Evolutionary conservation across 2,113 vertebrate genomes (phyloP).

Genomic region (Hirundichthys speculiger): DNA sequence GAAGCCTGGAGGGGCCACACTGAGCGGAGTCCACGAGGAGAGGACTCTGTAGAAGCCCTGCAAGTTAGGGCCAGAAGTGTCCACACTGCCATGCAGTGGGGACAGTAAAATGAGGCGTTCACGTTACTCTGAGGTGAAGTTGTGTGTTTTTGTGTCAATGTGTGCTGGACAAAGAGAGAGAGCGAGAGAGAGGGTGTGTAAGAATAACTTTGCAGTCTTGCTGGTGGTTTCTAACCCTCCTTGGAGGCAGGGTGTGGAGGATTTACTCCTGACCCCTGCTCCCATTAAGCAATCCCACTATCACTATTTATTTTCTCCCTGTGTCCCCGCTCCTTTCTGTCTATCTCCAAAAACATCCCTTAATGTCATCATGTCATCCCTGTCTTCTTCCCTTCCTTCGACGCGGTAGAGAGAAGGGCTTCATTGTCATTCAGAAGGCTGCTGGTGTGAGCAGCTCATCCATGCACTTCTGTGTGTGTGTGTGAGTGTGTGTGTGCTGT

Average conservation of each 20-base stretch:
- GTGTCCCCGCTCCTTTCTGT: no score
- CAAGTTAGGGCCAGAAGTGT: conserved; percentile 68
- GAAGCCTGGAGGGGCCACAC: conserved; percentile 75
- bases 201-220: conserved; percentile 46
- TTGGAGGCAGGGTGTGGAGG: conserved; percentile 27
- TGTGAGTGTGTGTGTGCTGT: conserved; percentile 24
- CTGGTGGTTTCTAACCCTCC: conserved; percentile 48
- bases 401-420: conserved; percentile 58
- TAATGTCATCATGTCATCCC: neutral
- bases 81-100: conserved; percentile 60
- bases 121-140: conserved; percentile 81
- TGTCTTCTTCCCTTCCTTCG: conserved; percentile 14
- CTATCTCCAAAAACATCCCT: conserved; percentile 9
- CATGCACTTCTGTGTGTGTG: conserved; percentile 60
- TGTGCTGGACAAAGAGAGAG: conserved; percentile 16
- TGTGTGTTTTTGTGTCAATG: conserved; percentile 52
- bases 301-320: no score
- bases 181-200: conserved; percentile 17
- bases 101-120: conserved; percentile 84
- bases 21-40: conserved; percentile 64
- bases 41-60: conserved; percentile 67
- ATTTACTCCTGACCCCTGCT: conserved; percentile 51
- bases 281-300: neutral
- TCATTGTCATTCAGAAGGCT: conserved; percentile 68
- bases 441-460: conserved; percentile 52